Conservation (phyloP, 2,888 invertebrate species). For the Calameuta pallipes region DNA sequence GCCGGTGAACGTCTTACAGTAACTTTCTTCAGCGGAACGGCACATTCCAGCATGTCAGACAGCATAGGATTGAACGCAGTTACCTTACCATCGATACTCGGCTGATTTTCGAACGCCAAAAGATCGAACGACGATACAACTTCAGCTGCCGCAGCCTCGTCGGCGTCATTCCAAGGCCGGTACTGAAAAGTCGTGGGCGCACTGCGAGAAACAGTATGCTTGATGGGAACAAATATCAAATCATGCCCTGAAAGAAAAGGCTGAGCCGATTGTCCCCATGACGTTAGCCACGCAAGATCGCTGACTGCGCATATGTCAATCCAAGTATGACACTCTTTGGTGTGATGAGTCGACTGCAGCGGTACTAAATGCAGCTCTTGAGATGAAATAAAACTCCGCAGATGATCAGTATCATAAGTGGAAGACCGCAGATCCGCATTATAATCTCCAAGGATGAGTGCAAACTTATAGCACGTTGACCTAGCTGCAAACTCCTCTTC, state of each 20-base stretch:
- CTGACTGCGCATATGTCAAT: neutral
- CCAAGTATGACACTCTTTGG: slow-evolving; percentile 1
- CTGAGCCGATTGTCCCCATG: slow-evolving; percentile 2
- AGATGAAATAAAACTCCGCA: neutral
- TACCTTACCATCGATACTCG: neutral
- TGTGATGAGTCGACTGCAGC: slow-evolving; percentile 8
- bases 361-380: slow-evolving; percentile 3
- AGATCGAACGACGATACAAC: neutral
- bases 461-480: neutral
- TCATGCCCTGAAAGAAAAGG: slow-evolving; percentile 6
- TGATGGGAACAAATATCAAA: neutral
- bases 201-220: neutral
- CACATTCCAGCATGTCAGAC: neutral
- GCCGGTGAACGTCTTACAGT: slow-evolving; percentile 1
- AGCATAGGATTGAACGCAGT: neutral
- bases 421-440: slow-evolving; percentile 6
- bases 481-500: neutral
- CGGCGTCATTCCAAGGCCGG: neutral
- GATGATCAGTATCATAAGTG: neutral
- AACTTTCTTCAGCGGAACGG: neutral
- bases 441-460: neutral
- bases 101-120: neutral
- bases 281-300: neutral
- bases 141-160: neutral
- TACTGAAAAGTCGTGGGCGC: neutral